Evolutionary conservation across 2,888 invertebrate genomes (phyloP).

Genomic region (Cephus nigrinus): DNA sequence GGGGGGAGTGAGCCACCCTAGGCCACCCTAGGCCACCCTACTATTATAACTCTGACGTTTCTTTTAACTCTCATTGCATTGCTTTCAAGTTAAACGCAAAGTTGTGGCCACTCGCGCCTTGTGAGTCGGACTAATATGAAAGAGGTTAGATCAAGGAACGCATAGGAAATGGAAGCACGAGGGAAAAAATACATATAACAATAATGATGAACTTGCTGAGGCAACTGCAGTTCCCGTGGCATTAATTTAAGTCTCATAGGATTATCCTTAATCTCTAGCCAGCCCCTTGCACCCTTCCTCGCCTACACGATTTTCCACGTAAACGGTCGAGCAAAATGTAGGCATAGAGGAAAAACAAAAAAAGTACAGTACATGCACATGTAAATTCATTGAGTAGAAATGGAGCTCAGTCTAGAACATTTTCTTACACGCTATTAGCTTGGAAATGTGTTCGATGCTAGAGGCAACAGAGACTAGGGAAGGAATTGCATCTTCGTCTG

Average conservation of each 20-base stretch:
- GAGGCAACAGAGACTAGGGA: too few relatives aligned
- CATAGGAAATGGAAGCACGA: neutral
- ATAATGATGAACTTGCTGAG: constrained; percentile 51
- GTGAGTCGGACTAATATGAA: too few relatives aligned
- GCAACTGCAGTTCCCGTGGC: constrained; percentile 52
- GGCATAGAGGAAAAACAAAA: too few relatives aligned
- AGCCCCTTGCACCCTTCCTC: constrained; percentile 38
- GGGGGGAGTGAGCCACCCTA: neutral
- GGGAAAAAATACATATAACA: constrained; percentile 42
- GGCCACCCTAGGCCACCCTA: constrained; percentile 14
- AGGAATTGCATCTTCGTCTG: too few relatives aligned
- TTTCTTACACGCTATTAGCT: too few relatives aligned
- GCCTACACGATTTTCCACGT: too few relatives aligned
- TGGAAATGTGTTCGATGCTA: too few relatives aligned
- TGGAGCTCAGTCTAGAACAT: too few relatives aligned
- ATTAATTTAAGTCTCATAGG: constrained; percentile 63
- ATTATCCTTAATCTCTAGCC: constrained; percentile 57
- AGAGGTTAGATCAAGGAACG: too few relatives aligned
- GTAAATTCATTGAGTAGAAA: too few relatives aligned
- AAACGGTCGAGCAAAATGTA: too few relatives aligned
- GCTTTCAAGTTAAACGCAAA: constrained; percentile 13
- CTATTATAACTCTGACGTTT: constrained; percentile 9
- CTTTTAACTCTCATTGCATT: neutral
- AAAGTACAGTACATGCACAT: too few relatives aligned
- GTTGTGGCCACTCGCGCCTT: neutral